These are phyloP conservation scores for Aphis gossypii DNA, from an alignment of 1,140 invertebrate species.

Conservation along the genomic window DNA sequence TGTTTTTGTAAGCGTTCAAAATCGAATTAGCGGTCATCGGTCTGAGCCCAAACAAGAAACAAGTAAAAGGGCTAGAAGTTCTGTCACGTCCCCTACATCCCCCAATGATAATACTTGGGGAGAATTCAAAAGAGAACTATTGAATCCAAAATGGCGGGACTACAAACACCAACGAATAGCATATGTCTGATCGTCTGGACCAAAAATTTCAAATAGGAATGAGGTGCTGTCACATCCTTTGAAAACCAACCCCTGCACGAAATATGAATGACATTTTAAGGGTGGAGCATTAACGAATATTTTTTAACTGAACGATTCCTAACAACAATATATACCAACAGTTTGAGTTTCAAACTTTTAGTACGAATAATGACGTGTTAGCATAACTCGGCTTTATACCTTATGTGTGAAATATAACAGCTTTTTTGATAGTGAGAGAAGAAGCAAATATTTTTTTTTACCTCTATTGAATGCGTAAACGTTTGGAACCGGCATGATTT, in stretches of 20 bases:
- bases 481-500: not conserved
- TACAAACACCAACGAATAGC: not conserved
- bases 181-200: not conserved
- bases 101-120: not conserved
- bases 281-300: not conserved
- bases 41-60: not conserved
- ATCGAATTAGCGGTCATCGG: not conserved
- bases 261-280: slow-evolving; percentile 3
- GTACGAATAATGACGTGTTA: not conserved
- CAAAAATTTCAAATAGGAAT: not conserved
- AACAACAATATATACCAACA: not conserved
- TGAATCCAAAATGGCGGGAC: not conserved
- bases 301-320: not conserved
- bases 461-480: not conserved
- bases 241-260: not conserved
- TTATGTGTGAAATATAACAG: not conserved
- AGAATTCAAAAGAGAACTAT: not conserved
- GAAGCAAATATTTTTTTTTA: not conserved
- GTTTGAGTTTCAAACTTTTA: not conserved
- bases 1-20: not conserved
- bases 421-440: not conserved
- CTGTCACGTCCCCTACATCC: not conserved
- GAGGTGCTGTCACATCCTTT: not conserved
- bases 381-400: not conserved
- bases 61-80: not conserved